A percentile compares a stretch with the other conserved stretches of the same genome.
These are phyloP conservation scores for Heptranchias perlo DNA, from an alignment of 2,113 vertebrate species.

Conservation along the genomic window DNA sequence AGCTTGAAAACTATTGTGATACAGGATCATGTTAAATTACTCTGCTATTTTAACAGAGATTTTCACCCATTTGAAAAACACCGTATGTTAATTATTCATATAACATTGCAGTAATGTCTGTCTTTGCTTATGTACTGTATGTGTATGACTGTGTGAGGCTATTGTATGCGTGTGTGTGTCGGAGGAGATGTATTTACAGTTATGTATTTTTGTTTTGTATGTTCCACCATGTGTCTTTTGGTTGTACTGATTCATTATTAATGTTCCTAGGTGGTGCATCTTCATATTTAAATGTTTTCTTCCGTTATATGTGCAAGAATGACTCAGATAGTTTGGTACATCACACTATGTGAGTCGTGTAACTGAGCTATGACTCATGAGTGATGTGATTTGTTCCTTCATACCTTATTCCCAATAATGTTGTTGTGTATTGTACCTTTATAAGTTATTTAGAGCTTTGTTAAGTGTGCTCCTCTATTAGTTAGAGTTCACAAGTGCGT, in stretches of 20 bases:
- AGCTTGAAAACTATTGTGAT: neutral
- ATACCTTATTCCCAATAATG: neutral
- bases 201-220: neutral
- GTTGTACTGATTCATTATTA: neutral
- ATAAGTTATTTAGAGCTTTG: neutral
- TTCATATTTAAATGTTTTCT: neutral
- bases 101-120: neutral
- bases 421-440: neutral
- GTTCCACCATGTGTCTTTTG: neutral
- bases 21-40: neutral
- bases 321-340: neutral
- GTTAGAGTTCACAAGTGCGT: neutral
- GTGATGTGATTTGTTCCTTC: neutral
- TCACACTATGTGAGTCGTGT: neutral
- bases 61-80: neutral
- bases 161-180: neutral
- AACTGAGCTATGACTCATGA: neutral
- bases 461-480: neutral
- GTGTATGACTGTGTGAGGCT: neutral
- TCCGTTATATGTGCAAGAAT: neutral
- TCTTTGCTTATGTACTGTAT: neutral
- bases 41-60: neutral
- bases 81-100: neutral
- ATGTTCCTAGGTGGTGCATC: neutral
- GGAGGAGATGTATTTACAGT: neutral